Percentiles rank a stretch among this genome's conserved stretches.
Conservation (phyloP, 2,113 vertebrate genomes). For the Morone chrysops region DNA sequence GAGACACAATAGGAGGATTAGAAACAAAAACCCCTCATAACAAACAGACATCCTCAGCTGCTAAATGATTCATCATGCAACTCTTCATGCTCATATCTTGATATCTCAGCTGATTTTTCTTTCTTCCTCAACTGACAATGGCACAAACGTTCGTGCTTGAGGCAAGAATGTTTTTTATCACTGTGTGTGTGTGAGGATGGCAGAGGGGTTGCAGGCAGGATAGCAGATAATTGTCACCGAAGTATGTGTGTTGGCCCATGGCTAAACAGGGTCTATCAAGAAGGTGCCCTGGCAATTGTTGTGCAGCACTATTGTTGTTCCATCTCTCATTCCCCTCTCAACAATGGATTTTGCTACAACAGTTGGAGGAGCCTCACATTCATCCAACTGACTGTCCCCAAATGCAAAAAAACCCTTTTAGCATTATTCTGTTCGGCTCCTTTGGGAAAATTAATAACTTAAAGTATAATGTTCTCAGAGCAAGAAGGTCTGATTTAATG, state of each 20-base stretch:
- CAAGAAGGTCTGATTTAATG: slow-evolving; percentile 45
- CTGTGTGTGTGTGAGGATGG: not conserved
- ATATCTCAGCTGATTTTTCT: slow-evolving; percentile 52
- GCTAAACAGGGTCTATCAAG: slow-evolving; percentile 62
- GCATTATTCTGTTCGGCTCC: slow-evolving; percentile 50
- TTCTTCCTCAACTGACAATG: slow-evolving; percentile 34
- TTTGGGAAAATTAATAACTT: slow-evolving; percentile 54
- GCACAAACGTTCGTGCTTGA: slow-evolving; percentile 3
- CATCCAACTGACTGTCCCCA: slow-evolving; percentile 43
- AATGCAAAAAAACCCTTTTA: slow-evolving; percentile 42
- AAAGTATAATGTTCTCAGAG: slow-evolving; percentile 42
- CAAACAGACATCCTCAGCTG: slow-evolving; percentile 22
- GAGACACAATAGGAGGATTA: slow-evolving; percentile 30
- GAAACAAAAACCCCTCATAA: slow-evolving; percentile 34
- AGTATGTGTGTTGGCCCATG: slow-evolving; percentile 47
- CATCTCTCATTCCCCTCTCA: slow-evolving; percentile 59
- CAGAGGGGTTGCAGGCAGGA: not conserved
- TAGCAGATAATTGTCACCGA: slow-evolving; percentile 52
- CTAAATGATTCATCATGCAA: slow-evolving; percentile 34
- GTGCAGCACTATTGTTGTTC: slow-evolving; percentile 60
- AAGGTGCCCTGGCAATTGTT: slow-evolving; percentile 44
- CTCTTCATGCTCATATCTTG: slow-evolving; percentile 34
- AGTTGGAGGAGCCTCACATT: slow-evolving; percentile 33
- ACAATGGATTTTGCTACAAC: slow-evolving; percentile 53
- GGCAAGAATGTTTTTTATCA: slow-evolving; percentile 6